Evolutionary conservation across 2,888 invertebrate genomes (phyloP).

Genomic region (Stratiomys singularior): DNA sequence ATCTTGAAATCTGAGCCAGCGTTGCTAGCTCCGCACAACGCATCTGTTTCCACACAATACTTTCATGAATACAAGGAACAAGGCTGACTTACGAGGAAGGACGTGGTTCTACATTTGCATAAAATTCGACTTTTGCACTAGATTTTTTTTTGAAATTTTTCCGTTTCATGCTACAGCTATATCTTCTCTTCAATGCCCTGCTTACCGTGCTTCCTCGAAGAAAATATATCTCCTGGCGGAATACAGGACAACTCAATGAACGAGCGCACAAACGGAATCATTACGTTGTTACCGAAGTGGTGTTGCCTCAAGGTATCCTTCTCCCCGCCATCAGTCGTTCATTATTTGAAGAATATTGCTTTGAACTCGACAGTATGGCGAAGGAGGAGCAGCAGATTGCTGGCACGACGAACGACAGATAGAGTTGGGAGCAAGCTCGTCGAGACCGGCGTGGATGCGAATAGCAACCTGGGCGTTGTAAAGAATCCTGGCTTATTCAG

Average conservation of each 20-base stretch:
- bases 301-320: constrained; percentile 7
- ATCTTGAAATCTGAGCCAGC: too few species aligned
- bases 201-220: not conserved
- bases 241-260: constrained; percentile 10
- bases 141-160: not conserved
- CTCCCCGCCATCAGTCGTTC: constrained; percentile 11
- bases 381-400: not conserved
- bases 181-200: not conserved
- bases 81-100: not conserved
- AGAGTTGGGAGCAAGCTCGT: not conserved
- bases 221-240: not conserved
- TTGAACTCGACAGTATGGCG: constrained; percentile 15
- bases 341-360: constrained; percentile 28
- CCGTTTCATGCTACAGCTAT: not conserved
- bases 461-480: constrained; percentile 20
- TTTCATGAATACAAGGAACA: too few species aligned
- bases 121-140: constrained; percentile 14
- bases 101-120: constrained; percentile 18
- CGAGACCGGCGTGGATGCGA: not conserved
- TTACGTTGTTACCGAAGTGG: constrained; percentile 13
- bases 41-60: too few species aligned
- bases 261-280: constrained; percentile 14
- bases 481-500: constrained; percentile 19
- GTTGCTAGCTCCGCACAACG: too few species aligned
- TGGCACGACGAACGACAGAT: not conserved